These are phyloP conservation scores for Limonius californicus DNA, from an alignment of 1,140 invertebrate genomes.

Conservation along the genomic window DNA sequence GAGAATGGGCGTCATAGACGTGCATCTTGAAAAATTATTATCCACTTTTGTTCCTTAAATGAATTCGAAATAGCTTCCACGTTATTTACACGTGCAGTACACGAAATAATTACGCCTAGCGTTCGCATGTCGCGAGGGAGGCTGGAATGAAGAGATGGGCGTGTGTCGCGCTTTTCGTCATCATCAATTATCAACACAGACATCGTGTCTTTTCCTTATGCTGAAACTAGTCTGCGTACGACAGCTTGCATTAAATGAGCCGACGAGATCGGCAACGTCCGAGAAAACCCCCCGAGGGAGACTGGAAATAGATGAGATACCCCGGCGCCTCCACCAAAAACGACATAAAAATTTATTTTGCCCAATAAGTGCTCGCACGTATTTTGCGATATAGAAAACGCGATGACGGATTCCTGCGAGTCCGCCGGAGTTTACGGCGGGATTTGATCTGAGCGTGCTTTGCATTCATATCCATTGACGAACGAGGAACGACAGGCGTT, in stretches of 20 bases:
- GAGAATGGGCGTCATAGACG: constrained; percentile 12
- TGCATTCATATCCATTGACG: constrained; percentile 2
- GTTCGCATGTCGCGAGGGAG: neutral
- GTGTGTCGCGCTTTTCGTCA: neutral
- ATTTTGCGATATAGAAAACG: neutral
- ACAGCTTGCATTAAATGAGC: neutral
- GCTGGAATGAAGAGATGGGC: neutral
- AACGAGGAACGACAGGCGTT: constrained; percentile 19
- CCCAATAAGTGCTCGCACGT: neutral
- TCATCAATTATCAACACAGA: constrained; percentile 8
- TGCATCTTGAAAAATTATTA: constrained; percentile 14
- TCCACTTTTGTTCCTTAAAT: neutral
- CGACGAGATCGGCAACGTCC: neutral
- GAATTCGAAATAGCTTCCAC: constrained; percentile 2
- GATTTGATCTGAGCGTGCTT: constrained; percentile 1
- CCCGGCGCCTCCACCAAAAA: neutral
- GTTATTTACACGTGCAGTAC: constrained; percentile 4
- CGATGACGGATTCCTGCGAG: neutral
- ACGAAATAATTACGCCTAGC: neutral
- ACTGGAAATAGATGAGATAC: neutral
- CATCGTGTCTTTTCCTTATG: neutral
- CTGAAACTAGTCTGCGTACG: neutral
- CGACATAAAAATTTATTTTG: neutral
- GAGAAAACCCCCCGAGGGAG: neutral
- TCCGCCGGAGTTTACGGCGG: neutral